Percentiles rank a stretch among this genome's conserved stretches.
Conservation (phyloP, 2,888 invertebrate genomes). For the Chrysolina haemoptera region DNA sequence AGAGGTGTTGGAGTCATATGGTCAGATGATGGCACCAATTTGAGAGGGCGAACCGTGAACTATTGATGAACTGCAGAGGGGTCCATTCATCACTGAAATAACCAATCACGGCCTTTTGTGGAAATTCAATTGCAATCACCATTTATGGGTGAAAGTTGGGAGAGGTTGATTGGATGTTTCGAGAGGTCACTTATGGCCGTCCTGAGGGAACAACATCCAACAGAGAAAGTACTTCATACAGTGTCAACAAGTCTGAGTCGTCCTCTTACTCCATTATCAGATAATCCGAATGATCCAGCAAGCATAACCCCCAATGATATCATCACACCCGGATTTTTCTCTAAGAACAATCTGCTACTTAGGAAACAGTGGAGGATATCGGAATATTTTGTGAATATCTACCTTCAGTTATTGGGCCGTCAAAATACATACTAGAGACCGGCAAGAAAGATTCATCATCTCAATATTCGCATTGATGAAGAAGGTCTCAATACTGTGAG, state of each 20-base stretch:
- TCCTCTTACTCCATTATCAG: neutral
- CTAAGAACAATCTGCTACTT: no score
- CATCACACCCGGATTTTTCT: neutral
- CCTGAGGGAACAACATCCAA: neutral
- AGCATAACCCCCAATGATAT: neutral
- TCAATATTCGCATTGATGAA: neutral
- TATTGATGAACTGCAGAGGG: no score
- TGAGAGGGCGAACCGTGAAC: neutral
- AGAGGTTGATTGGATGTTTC: neutral
- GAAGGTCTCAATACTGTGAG: no score
- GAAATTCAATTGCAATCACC: neutral
- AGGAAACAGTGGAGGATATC: no score
- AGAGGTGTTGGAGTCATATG: neutral
- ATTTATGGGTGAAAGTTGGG: neutral
- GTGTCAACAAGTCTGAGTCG: neutral
- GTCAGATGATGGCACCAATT: no score
- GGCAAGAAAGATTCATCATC: neutral
- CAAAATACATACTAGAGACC: neutral
- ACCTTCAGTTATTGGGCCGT: neutral
- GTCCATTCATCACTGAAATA: neutral
- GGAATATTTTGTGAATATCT: neutral
- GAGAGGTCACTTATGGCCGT: neutral
- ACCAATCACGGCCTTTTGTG: neutral
- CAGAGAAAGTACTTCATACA: neutral
- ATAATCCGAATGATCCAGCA: neutral